phyloP scores from a whole-genome alignment of 1,140 invertebrate species.

The Nylanderia fulva region DNA sequence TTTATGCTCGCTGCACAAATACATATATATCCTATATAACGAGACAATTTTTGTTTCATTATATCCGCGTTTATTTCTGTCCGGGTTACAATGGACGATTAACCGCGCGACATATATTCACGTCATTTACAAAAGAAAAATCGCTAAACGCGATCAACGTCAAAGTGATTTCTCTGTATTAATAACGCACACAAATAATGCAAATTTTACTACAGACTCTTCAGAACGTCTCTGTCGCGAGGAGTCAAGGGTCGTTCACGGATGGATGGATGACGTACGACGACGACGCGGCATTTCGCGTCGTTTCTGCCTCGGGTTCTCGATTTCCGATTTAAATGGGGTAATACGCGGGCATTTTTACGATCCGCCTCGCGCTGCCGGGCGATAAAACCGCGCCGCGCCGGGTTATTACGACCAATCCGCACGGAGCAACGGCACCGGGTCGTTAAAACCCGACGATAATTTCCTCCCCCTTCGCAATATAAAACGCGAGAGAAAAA shows the following conservation, averaged over 20 bases:
- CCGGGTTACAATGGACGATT: not conserved
- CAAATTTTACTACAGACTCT: not conserved
- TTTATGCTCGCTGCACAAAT: not conserved
- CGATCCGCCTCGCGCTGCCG: not conserved
- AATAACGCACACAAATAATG: not conserved
- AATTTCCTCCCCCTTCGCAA: constrained; percentile 43
- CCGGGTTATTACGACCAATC: constrained; percentile 22
- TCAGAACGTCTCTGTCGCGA: not conserved
- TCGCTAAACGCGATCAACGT: not conserved
- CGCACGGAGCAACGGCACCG: constrained; percentile 16
- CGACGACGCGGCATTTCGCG: not conserved
- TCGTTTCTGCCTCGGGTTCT: not conserved
- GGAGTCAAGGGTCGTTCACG: not conserved
- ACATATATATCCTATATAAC: not conserved
- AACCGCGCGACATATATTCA: not conserved
- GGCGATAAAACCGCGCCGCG: constrained; percentile 34
- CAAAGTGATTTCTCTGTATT: not conserved
- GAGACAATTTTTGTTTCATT: not conserved
- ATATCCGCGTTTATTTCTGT: not conserved
- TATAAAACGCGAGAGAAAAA: constrained; percentile 24
- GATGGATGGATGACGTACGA: not conserved
- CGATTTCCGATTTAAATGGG: constrained; percentile 31
- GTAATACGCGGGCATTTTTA: constrained; percentile 24
- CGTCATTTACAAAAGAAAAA: not conserved
- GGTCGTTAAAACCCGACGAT: constrained; percentile 49